Evolutionary conservation across 2,888 invertebrate species (phyloP).

Genomic region (Agriopis marginaria): DNA sequence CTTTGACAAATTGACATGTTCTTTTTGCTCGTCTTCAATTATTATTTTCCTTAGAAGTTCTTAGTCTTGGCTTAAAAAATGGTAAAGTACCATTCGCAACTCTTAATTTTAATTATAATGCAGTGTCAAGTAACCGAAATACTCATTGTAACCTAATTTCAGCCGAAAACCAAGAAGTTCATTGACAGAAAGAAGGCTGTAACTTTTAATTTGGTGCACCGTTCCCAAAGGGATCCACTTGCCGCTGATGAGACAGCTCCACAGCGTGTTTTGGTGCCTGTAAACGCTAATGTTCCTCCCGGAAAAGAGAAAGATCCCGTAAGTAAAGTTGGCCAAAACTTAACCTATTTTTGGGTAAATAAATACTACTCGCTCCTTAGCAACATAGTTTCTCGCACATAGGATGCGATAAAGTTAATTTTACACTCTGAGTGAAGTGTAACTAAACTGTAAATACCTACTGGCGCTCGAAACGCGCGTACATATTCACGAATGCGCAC

Average conservation of each 20-base stretch:
- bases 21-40: constrained; percentile 50
- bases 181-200: constrained; percentile 97
- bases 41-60: constrained; percentile 27
- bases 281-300: constrained; percentile 78
- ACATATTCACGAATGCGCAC: too few relatives aligned
- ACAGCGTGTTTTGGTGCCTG: constrained; percentile 92
- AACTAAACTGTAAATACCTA: too few relatives aligned
- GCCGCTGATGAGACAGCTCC: constrained; percentile 95
- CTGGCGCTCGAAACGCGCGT: too few relatives aligned
- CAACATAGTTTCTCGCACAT: too few relatives aligned
- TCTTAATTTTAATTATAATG: background rate
- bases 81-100: constrained; percentile 52
- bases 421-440: background rate
- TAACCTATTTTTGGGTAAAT: constrained; percentile 23
- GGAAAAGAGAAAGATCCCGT: constrained; percentile 75
- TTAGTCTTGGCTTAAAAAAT: constrained; percentile 50
- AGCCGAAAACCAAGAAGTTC: constrained; percentile 92
- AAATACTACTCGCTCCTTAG: too few relatives aligned
- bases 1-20: too few relatives aligned
- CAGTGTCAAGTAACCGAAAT: constrained; percentile 10
- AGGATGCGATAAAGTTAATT: background rate
- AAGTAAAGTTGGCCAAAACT: constrained; percentile 48
- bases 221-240: constrained; percentile 97
- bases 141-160: constrained; percentile 57
- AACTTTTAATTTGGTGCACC: constrained; percentile 96